phyloP scores from a whole-genome alignment of 1,140 invertebrate genomes.

The Aplysia californica region DNA sequence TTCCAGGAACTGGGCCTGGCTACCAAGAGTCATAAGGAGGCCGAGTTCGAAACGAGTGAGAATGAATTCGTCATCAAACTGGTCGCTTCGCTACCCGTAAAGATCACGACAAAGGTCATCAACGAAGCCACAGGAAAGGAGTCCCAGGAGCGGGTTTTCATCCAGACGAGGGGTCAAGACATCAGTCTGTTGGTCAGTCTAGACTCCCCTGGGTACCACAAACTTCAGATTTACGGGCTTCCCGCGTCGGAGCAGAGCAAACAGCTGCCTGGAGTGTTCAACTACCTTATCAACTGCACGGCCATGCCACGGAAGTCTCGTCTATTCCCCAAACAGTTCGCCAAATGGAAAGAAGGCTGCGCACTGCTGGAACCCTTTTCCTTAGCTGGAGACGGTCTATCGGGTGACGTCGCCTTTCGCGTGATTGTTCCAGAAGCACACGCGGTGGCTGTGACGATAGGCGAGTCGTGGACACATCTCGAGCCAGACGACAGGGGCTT shows the following conservation, averaged over 20 bases:
- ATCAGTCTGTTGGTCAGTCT: constrained; percentile 51
- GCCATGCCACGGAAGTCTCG: constrained; percentile 17
- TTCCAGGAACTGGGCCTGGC: constrained; percentile 49
- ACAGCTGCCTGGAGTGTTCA: constrained; percentile 63
- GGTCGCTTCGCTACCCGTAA: constrained; percentile 38
- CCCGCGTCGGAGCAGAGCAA: constrained; percentile 58
- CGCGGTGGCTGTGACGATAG: constrained; percentile 63
- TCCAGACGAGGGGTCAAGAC: constrained; percentile 49
- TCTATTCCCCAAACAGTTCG: constrained; percentile 65
- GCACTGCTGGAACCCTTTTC: constrained; percentile 57
- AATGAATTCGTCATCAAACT: constrained; percentile 57
- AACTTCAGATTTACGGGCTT: constrained; percentile 65
- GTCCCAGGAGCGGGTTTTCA: constrained; percentile 59
- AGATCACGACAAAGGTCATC: constrained; percentile 64
- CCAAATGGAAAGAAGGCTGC: constrained; percentile 68
- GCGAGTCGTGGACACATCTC: constrained; percentile 63
- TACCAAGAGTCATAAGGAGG: constrained; percentile 47
- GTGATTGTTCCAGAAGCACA: constrained; percentile 58
- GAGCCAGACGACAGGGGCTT: constrained; percentile 39
- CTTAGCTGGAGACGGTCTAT: constrained; percentile 37
- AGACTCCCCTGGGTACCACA: constrained; percentile 59
- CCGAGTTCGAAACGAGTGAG: constrained; percentile 35
- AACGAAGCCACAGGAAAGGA: constrained; percentile 49
- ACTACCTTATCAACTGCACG: constrained; percentile 61
- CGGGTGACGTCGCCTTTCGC: constrained; percentile 49